Evolutionary conservation across 2,113 vertebrate genomes (phyloP).

Genomic region (Fulica atra): DNA sequence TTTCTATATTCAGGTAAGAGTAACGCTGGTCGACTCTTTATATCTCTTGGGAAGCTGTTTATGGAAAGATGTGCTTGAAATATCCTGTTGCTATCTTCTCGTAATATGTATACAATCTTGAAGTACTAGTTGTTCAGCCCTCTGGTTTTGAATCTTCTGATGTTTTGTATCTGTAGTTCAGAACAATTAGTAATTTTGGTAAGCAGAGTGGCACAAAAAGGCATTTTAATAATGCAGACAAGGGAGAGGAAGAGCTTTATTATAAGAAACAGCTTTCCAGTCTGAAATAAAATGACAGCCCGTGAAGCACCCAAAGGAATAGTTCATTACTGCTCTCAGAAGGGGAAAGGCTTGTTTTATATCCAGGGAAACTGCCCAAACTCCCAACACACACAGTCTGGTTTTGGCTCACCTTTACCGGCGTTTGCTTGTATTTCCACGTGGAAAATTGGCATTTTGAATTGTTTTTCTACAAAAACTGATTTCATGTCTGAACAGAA

Average conservation of each 20-base stretch:
- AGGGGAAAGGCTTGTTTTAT: background rate
- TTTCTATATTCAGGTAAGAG: conserved; percentile 92
- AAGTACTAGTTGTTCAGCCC: background rate
- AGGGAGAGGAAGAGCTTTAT: background rate
- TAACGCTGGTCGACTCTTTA: background rate
- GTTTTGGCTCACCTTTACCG: background rate
- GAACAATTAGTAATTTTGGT: background rate
- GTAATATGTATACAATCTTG: rapidly evolving
- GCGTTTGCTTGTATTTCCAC: background rate
- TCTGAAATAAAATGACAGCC: background rate
- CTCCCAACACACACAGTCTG: background rate
- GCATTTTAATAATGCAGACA: background rate
- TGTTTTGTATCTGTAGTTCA: background rate
- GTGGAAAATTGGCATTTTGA: background rate
- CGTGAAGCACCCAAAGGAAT: background rate
- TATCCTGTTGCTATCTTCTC: background rate
- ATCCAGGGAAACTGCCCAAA: background rate
- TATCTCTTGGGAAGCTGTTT: background rate
- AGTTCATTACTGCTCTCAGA: background rate
- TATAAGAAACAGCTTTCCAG: background rate
- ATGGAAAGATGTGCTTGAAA: background rate
- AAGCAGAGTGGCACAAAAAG: background rate
- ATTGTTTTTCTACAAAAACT: background rate
- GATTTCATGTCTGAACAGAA: background rate
- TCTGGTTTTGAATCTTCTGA: background rate